Evolutionary conservation across 1,140 invertebrate genomes (phyloP), one percentile per base, ranked within the genome.

Genomic region (Dinoponera quadriceps): DNA sequence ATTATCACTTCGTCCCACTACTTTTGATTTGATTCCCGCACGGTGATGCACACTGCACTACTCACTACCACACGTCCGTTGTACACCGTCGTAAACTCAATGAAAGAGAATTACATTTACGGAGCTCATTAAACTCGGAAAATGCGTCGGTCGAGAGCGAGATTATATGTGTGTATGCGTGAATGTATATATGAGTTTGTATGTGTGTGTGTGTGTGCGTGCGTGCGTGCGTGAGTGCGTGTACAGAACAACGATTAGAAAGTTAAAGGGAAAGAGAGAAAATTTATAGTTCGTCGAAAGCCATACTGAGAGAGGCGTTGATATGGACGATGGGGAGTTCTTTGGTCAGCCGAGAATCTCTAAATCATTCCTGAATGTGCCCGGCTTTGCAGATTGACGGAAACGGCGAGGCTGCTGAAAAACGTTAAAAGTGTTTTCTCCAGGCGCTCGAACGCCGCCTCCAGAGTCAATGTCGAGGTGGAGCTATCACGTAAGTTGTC

Each of bases 321-420:
- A 27, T 18, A 4, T 33, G 59, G 25, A 22, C 44, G 27, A 69
- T 33, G 60, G 80, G 33, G 57, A 33, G 49, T 44, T 18, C 25
- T 7, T 18, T 13, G 44, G 59, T 33, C 54, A 82, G 69, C 68
- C 51, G 62, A 89, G 62, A 73, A 33, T 88, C 57, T 82, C 49
- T 84, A 83, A 86, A 88, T 62, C 44, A 82, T 78, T 81, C 55
- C 55, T 86, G 80, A 90, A 91, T 92, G 86, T 44, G 11, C 86
- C 88, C 91, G 90, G 84, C 83, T 90, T 96, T 96, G 87, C 96
- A 98, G 98, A 96, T 96, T 99, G 93, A 98, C 97, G 94, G 98
- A 99, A 96, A 99, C 98, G 88, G 98, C 98, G 90, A 96, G 98
- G 90, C 96, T 99, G 91, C 96, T 99, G 94, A 97, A 97, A 95